Percentiles rank a stretch among this genome's conserved stretches.
Conservation (phyloP, 2,797 vertebrate species). For the Diplodus sargus region DNA sequence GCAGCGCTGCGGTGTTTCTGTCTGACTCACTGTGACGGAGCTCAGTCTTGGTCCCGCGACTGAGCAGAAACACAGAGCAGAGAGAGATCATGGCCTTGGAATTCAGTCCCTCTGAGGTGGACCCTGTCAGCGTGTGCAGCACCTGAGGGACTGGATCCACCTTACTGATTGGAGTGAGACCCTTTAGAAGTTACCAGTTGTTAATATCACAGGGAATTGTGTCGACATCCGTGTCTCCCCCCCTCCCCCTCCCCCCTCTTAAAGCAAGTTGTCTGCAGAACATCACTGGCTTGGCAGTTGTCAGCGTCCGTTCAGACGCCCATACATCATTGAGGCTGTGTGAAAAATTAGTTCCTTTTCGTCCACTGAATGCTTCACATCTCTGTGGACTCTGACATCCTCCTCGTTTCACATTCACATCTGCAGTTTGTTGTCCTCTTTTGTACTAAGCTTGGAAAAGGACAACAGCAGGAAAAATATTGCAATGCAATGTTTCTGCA, state of each 20-base stretch:
- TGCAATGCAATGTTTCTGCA: not conserved
- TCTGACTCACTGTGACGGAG: conserved; percentile 28
- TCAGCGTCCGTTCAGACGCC: conserved; percentile 48
- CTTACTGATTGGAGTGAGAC: conserved; percentile 30
- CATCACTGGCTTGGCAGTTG: conserved; percentile 67
- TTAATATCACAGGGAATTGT: conserved; percentile 57
- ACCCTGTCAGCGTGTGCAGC: conserved; percentile 14
- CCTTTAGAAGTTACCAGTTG: conserved; percentile 52
- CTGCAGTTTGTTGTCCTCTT: not conserved
- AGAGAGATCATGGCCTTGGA: conserved; percentile 1
- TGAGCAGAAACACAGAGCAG: conserved; percentile 19
- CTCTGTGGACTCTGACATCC: conserved; percentile 27
- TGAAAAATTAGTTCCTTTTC: conserved; percentile 51
- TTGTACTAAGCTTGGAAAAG: not conserved
- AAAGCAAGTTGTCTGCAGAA: conserved; percentile 68
- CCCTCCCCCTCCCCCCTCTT: not conserved
- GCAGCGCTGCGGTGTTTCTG: not conserved
- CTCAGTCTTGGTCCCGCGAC: conserved; percentile 11
- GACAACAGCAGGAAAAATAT: not conserved
- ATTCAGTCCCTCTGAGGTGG: conserved; percentile 12
- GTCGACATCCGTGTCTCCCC: conserved; percentile 24
- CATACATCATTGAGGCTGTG: conserved; percentile 60
- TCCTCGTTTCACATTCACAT: not conserved
- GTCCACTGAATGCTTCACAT: conserved; percentile 25
- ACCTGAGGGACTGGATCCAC: conserved; percentile 52